Base-by-base conservation (phyloP, 2,113 vertebrate species). In the Corapipo altera region DNA sequence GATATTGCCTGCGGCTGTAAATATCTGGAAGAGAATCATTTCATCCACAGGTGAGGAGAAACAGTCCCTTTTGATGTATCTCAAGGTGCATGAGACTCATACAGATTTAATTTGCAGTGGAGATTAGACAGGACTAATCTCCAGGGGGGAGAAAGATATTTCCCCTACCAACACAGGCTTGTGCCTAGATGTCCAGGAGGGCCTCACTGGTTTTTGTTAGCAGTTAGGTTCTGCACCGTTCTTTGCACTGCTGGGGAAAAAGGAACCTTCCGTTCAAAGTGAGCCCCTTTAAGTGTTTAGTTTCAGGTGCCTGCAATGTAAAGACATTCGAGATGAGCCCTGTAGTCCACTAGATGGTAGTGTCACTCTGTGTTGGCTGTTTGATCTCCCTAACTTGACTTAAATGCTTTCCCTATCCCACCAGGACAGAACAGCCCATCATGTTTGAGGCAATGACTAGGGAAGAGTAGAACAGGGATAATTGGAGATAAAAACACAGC, bases 21-120 rank as follows among this genome's bases (percentile, higher is more conserved):
- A 91, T 99, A 99, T 65, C 97, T 99, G 93, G 98, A 99, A 83
- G 99, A 99, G 92, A 99, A 99, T 96, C 99, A 99, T 95, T 99
- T 99, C 95, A 99, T 99, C 85, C 99, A 99, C 98, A 98, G 98
- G 99, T 99, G 71, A 96, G 95, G 77, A 78, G 54, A 69, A 61
- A 43, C 11, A 27, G 43, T 64, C 44, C 28, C 12, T 91, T 90
- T 32, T 44, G 28, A 15, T 19, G 6, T 39, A 32, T 48, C 27
- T 81, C n/a, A 19, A 32, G 2, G 27, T 26, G 39, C 2, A 5
- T 12, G 52, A 88, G 41, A n/a, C 65, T 93, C 61, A 16, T 20
- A 9, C 12, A 5, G 23, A 59, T 81, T 79, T 26, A 57, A 1
- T 64, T 67, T 77, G 35, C 44, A 48, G 59, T 24, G 37, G 41